These are phyloP conservation scores for Acanthisitta chloris DNA, from an alignment of 2,113 vertebrate species.

Conservation along the genomic window DNA sequence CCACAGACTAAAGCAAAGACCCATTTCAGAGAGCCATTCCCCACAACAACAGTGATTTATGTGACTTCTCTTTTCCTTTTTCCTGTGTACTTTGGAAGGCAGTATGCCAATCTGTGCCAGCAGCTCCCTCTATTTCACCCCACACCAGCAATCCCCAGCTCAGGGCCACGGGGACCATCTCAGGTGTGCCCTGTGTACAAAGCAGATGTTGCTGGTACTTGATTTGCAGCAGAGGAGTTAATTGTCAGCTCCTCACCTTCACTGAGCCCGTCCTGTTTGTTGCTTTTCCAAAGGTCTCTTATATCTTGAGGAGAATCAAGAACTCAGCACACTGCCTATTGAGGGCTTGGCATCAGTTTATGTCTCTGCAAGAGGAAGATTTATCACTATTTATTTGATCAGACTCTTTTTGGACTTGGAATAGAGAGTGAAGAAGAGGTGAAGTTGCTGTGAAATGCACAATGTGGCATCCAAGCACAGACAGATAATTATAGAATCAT, in stretches of 20 bases:
- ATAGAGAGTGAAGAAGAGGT: background rate
- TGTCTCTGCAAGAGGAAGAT: background rate
- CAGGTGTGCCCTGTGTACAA: background rate
- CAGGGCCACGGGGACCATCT: background rate
- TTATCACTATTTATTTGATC: background rate
- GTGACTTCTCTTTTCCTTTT: background rate
- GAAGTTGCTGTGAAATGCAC: background rate
- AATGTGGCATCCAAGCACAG: background rate
- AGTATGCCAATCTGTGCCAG: background rate
- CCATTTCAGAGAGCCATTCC: background rate
- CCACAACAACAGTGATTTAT: background rate
- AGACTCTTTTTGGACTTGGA: background rate
- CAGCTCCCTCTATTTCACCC: background rate
- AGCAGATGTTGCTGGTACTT: background rate
- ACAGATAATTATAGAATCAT: background rate
- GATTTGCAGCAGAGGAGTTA: background rate
- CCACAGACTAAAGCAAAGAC: background rate
- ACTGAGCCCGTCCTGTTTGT: background rate
- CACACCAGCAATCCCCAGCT: background rate
- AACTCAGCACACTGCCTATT: rapidly evolving
- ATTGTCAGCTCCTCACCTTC: background rate
- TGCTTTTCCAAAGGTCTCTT: background rate
- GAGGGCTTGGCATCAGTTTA: background rate
- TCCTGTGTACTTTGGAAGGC: background rate
- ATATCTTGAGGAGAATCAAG: background rate